Base-by-base conservation (phyloP, 2,113 vertebrate genomes). In the Ramphastos sulfuratus region DNA sequence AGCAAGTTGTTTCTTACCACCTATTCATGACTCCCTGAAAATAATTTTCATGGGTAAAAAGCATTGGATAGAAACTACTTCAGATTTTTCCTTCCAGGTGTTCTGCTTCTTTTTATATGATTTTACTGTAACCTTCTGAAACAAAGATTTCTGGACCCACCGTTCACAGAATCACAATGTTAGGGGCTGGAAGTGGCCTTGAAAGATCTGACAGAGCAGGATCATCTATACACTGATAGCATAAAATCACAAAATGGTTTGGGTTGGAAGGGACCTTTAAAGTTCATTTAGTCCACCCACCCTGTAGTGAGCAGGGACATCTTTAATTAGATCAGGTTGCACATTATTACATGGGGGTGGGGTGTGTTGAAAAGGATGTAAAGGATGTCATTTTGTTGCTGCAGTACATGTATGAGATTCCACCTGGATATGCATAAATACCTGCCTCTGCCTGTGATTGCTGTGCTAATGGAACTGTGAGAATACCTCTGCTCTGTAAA, bases 401-500 rank as follows among this genome's bases (percentile, higher is more conserved):
- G 35, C 54, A 75, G 16, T n/a, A 54, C n/a, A 31, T 56, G 16
- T 15, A 20, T 33, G 60, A 77, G n/a, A 50, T 82, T 70, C 15
- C 55, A 33, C 0, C 2, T 28, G 31, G 16, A 9, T 77, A 18
- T 54, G 23, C 12, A 0, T 33, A 19, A 52, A 3, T 66, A 25
- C n/a, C 21, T 74, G 28, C 42, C 37, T 13, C 58, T 92, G 37
- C 12, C 5, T 16, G 39, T 46, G 65, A 60, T 67, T 28, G 9
- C 16, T 48, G 5, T 24, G 69, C 14, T 20, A 78, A 56, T 3
- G 56, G 35, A 35, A 72, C 19, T 48, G 13, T 59, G 37, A 86
- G 54, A 82, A 67, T 11, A 66, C 20, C 39, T 39, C 63, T 87
- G 48, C 28, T 4, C 64, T 87, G 59, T 46, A 14, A 42, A 75